Conservation (phyloP, 2,888 invertebrate genomes). For the Mesorhabditis spiculigera region DNA sequence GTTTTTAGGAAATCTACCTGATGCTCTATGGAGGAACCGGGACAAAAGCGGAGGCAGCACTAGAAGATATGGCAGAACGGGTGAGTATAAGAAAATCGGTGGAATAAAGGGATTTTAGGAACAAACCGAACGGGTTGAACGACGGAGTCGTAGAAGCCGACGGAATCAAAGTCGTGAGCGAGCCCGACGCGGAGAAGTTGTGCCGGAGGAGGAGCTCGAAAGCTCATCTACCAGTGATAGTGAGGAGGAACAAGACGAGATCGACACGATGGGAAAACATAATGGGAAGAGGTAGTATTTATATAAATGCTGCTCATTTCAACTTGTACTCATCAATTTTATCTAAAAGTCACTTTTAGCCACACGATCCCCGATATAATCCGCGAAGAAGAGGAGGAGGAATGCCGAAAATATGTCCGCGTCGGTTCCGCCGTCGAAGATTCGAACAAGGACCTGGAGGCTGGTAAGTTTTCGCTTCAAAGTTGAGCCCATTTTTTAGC, state of each 20-base stretch:
- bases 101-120: neutral
- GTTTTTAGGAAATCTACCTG: slow-evolving; percentile 45
- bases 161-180: neutral
- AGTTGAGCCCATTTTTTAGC: neutral
- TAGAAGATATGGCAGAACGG: slow-evolving; percentile 32
- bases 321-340: neutral
- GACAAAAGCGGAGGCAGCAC: slow-evolving; percentile 43
- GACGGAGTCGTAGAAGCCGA: neutral
- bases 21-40: slow-evolving; percentile 34
- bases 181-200: neutral
- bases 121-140: neutral
- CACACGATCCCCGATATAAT: too few species aligned
- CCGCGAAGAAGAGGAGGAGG: slow-evolving; percentile 19
- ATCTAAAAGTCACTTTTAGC: neutral
- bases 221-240: neutral
- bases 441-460: slow-evolving; percentile 12
- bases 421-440: slow-evolving; percentile 22
- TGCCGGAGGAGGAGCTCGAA: neutral
- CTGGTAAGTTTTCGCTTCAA: neutral
- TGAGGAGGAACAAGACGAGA: neutral
- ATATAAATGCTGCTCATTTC: neutral
- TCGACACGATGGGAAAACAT: slow-evolving; percentile 13
- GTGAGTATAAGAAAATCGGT: slow-evolving; percentile 10
- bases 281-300: neutral
- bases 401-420: slow-evolving; percentile 20